Conservation (phyloP, 2,888 invertebrate genomes). For the Cataglyphis albicans region DNA sequence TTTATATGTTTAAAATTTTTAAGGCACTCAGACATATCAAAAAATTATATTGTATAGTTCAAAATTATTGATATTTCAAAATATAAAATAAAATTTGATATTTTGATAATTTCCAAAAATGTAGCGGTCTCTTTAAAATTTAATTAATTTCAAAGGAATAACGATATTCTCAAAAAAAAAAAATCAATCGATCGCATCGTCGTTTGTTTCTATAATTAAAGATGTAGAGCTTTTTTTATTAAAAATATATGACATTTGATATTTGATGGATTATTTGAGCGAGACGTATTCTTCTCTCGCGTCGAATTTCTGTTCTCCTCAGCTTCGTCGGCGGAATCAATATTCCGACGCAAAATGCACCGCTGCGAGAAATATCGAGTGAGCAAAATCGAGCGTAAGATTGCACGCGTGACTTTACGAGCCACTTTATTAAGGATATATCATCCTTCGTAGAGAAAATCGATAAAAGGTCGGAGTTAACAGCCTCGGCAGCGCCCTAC, state of each 20-base stretch:
- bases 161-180: neutral
- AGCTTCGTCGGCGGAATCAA: conserved; percentile 60
- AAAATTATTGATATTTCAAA: neutral
- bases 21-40: neutral
- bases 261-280: conserved; percentile 2
- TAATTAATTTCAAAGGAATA: neutral
- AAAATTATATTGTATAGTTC: neutral
- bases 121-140: neutral
- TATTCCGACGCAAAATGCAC: conserved; percentile 62
- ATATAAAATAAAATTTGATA: neutral
- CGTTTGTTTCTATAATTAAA: neutral
- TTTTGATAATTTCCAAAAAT: neutral
- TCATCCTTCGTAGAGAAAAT: conserved; percentile 48
- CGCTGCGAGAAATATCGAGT: conserved; percentile 36
- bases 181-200: neutral
- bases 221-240: neutral
- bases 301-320: neutral
- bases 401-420: conserved; percentile 53
- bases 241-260: neutral
- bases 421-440: conserved; percentile 60
- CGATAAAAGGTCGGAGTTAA: conserved; percentile 34
- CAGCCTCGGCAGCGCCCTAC: conserved; percentile 50
- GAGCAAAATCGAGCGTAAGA: conserved; percentile 57
- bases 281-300: neutral
- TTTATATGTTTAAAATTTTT: neutral